A percentile compares a stretch with the other conserved stretches of the same genome.
Evolutionary conservation across 2,113 vertebrate genomes (phyloP).

Genomic region (Reinhardtius hippoglossoides): DNA sequence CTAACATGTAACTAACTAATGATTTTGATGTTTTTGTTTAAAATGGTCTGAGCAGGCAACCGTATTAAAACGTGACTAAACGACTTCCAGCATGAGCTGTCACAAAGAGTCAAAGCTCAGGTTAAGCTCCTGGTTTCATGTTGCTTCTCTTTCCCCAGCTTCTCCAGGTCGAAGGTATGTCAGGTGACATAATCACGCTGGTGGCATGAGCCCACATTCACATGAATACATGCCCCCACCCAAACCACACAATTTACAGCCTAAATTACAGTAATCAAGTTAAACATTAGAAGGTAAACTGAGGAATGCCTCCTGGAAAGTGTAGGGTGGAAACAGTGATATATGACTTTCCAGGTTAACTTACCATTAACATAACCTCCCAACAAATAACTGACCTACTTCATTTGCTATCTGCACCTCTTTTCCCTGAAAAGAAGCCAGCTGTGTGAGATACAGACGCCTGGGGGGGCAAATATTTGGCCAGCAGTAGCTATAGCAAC

Average conservation of each 20-base stretch:
- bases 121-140: conserved; percentile 10
- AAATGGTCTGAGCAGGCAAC: not conserved
- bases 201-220: conserved; percentile 15
- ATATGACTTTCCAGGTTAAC: not conserved
- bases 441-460: conserved; percentile 36
- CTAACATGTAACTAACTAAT: not conserved
- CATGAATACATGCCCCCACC: conserved; percentile 6
- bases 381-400: not conserved
- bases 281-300: conserved; percentile 50
- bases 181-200: conserved; percentile 36
- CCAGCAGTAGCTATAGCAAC: conserved; percentile 68
- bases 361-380: conserved; percentile 1
- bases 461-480: conserved; percentile 73
- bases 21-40: not conserved
- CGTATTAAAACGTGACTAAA: not conserved
- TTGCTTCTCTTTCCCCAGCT: not conserved
- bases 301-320: not conserved
- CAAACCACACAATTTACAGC: conserved; percentile 9
- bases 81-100: too few species aligned
- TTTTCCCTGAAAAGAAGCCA: conserved; percentile 35
- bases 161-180: not conserved
- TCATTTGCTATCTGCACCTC: conserved; percentile 17
- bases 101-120: not conserved
- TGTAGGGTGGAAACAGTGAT: not conserved
- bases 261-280: conserved; percentile 43